Base-by-base conservation (phyloP, 1,140 invertebrate genomes). In the Thaumatotibia leucotreta region DNA sequence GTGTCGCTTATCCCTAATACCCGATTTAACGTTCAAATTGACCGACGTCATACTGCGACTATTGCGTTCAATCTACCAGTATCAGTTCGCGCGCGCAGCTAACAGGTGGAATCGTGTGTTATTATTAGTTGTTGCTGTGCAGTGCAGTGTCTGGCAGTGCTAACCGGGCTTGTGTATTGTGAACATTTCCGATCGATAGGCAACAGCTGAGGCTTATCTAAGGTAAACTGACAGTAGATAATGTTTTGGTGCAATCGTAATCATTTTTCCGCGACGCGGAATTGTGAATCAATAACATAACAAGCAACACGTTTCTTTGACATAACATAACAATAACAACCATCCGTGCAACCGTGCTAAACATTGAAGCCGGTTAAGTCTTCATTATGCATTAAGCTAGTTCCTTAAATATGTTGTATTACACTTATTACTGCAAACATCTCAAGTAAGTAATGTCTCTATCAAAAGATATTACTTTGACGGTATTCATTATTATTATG, bases 71-170 rank as follows among this genome's bases (percentile, higher is more conserved):
- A 63, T 58, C 11, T 8, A 17, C 52, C 49, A 24, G 49, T 35
- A 23, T 45, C 31, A 39, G 31, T 6, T 35, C 17, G 54, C 32
- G 24, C 22, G 45, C 27, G 33, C 65, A 31, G 68, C 76, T 69
- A 80, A 86, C 77, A 84, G 79, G 76, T 80, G 80, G 75, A 71
- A 76, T 76, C 72, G 70, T 72, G 83, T 84, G 84, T 78, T 84
- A 80, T 83, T 82, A 82, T 84, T 76, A 71, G 75, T 79, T 82
- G 72, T 79, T 77, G 70, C 63, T 23, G 76, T 81, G 70, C 70
- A 68, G 70, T 75, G 68, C 69, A 66, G 77, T 82, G 77, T 71
- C 71, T 73, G 73, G 73, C 20, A 69, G 77, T 80, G 78, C 70
- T 73, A 74, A 69, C 52, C 27, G 52, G 52, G 23, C 52, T 27